Base-by-base conservation (phyloP, 2,888 invertebrate genomes). In the Cheilosia soror region DNA sequence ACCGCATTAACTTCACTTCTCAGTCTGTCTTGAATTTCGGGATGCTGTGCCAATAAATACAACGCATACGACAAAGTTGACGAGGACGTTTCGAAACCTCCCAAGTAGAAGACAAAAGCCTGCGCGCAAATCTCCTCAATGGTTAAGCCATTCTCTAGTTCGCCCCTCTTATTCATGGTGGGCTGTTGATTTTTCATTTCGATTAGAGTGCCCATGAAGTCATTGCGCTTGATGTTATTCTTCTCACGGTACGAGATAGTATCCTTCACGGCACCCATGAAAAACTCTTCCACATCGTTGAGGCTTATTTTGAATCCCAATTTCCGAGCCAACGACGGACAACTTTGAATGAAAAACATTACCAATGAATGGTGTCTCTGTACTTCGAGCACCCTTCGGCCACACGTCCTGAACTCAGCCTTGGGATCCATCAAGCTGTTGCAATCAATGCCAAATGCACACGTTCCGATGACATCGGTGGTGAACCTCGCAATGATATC, bases 81-180 rank as follows among this genome's bases (percentile, higher is more conserved):
- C 0, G 93, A 91, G 5, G 93, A 93, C 0, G 94, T 94, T 83
- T 94, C 94, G 65, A 93, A 94, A 1, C 94, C 94, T 25, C 93
- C 94, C 7, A 91, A 73, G 82, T 93, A 93, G 88, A 95, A 94
- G 0, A 93, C 89, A 57, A 94, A 90, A 5, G 94, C 93, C 78
- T 95, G 94, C 0, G 94, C 93, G 0, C 93, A 91, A 25, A 94
- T 89, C 55, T 94, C 89, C 3, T 93, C 91, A 3, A 93, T 89
- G 4, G 88, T 89, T 2, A 91, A 65, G 0, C 88, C 88, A 69
- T 58, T 69, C 0, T 55, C n/a, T 4, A 80, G 72, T 20, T 87
- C 76, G 3, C 37, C 27, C 29, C 77, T 71, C 0, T 57, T 44
- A 3, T 44, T 44, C 4, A 76, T 87, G 40, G 47, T 44, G 4